Percentiles rank a stretch among this genome's conserved stretches.
phyloP scores from a whole-genome alignment of 30 jellyfish, hydroid and myxozoan species.

The Hydractinia symbiolongicarpus region DNA sequence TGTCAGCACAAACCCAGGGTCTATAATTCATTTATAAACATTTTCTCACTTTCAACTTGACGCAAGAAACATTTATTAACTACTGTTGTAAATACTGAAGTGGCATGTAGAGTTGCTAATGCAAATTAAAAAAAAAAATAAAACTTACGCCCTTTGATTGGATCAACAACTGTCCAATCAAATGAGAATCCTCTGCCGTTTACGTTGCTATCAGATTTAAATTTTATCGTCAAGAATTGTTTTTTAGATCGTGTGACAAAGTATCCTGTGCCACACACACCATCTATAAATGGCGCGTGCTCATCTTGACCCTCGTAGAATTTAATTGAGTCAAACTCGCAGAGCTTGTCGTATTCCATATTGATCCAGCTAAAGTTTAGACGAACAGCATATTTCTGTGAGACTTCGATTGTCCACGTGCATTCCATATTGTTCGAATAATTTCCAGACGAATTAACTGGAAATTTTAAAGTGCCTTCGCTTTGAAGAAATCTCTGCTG shows the following conservation, averaged over 20 bases:
- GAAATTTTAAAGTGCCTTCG: slow-evolving; percentile 18
- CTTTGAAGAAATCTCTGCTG: background rate
- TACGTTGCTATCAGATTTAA: slow-evolving; percentile 53
- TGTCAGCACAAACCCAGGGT: slow-evolving; percentile 76
- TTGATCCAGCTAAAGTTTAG: slow-evolving; percentile 37
- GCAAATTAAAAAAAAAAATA: background rate
- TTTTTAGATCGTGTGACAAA: slow-evolving; percentile 42
- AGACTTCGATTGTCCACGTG: slow-evolving; percentile 71
- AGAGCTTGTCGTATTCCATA: slow-evolving; percentile 66
- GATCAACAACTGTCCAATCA: slow-evolving; percentile 62
- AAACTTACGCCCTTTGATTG: slow-evolving; percentile 60
- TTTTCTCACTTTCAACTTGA: background rate
- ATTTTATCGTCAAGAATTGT: slow-evolving; percentile 35
- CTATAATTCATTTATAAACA: slow-evolving; percentile 25
- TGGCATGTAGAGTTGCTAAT: too few species aligned
- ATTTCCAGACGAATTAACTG: slow-evolving; percentile 36
- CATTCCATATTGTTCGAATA: slow-evolving; percentile 54
- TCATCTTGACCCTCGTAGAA: slow-evolving; percentile 57
- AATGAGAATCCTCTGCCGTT: slow-evolving; percentile 55
- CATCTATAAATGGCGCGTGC: slow-evolving; percentile 30
- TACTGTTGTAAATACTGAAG: background rate
- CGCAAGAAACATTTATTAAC: background rate
- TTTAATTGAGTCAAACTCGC: slow-evolving; percentile 57
- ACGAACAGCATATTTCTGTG: slow-evolving; percentile 63
- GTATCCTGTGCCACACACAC: slow-evolving; percentile 43